phyloP scores from a whole-genome alignment of 2,113 vertebrate species.

The Daubentonia madagascariensis region DNA sequence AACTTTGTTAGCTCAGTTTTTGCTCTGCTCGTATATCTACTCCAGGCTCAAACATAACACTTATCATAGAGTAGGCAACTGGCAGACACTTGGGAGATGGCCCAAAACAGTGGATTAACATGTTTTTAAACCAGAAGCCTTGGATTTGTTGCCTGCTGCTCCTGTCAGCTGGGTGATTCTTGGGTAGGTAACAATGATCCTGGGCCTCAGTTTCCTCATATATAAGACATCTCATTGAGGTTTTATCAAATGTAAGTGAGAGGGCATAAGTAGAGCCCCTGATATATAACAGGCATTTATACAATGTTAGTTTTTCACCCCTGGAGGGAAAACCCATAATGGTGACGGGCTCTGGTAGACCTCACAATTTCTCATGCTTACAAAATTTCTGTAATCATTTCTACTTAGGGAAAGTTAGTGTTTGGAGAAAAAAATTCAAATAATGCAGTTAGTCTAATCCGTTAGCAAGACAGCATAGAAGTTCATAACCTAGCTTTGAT shows the following conservation, averaged over 20 bases:
- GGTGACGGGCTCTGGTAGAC: background rate
- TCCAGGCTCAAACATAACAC: background rate
- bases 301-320: background rate
- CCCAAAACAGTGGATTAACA: background rate
- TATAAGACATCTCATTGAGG: background rate
- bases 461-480: background rate
- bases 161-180: background rate
- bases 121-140: background rate
- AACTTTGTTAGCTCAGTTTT: background rate
- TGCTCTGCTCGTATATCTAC: background rate
- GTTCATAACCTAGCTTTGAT: constrained; percentile 62
- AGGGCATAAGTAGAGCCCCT: background rate
- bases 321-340: background rate
- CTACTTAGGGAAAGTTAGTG: background rate
- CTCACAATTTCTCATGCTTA: background rate
- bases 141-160: background rate
- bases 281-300: background rate
- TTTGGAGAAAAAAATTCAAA: constrained; percentile 45
- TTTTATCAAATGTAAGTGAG: background rate
- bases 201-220: background rate
- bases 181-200: background rate
- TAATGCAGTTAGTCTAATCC: constrained; percentile 36
- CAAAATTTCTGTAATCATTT: constrained; percentile 28
- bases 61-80: background rate
- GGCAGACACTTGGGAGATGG: background rate